Evolutionary conservation across 1,140 invertebrate species (phyloP).

Genomic region (Pseudoatta argentina): DNA sequence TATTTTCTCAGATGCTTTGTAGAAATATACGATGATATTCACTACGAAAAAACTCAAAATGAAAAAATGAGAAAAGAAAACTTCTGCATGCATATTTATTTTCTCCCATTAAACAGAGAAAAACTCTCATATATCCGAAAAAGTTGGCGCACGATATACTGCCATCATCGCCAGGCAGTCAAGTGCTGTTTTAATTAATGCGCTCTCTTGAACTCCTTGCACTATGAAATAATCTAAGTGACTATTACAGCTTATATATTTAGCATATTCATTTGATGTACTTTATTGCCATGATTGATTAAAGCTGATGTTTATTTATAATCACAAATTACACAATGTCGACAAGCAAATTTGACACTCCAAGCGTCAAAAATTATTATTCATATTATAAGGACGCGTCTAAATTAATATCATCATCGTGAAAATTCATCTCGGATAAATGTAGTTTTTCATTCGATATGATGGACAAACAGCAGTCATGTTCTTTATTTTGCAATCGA

Average conservation of each 20-base stretch:
- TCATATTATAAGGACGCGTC: not conserved
- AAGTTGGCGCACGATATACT: constrained; percentile 40
- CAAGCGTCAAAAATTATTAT: constrained; percentile 31
- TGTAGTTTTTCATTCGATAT: constrained; percentile 23
- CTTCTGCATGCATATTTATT: constrained; percentile 48
- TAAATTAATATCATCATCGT: constrained; percentile 24
- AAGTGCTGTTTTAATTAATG: constrained; percentile 45
- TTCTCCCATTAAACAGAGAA: constrained; percentile 49
- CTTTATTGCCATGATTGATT: not conserved
- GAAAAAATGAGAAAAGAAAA: constrained; percentile 16
- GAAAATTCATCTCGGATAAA: constrained; percentile 1
- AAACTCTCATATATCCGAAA: constrained; percentile 50
- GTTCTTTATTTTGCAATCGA: constrained; percentile 54
- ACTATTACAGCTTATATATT: constrained; percentile 39
- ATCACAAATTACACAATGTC: not conserved
- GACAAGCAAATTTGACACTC: not conserved
- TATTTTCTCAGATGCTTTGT: not conserved
- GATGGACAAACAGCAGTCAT: not conserved
- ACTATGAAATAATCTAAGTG: constrained; percentile 23
- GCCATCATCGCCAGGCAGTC: constrained; percentile 52
- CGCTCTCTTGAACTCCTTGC: constrained; percentile 19
- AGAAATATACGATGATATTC: constrained; percentile 29
- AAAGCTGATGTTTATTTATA: constrained; percentile 11
- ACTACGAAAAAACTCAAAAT: not conserved
- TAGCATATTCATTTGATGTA: constrained; percentile 18